Conservation (phyloP, 2,888 invertebrate species). For the Endomychus coccineus region DNA sequence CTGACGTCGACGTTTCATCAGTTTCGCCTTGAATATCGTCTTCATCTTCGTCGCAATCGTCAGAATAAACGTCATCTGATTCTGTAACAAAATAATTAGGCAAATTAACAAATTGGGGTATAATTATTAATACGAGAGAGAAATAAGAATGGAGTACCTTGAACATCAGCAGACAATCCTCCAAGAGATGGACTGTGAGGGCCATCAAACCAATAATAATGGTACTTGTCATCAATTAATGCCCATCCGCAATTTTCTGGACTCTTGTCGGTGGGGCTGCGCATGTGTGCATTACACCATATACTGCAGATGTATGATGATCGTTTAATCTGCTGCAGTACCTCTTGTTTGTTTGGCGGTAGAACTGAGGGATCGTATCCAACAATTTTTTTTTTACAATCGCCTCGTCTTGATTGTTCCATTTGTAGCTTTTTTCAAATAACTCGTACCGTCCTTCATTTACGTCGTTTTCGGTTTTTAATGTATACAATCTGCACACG, state of each 20-base stretch:
- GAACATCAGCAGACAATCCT: conserved; percentile 6
- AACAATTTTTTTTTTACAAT: conserved; percentile 19
- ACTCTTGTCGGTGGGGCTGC: conserved; percentile 8
- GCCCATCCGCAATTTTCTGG: conserved; percentile 14
- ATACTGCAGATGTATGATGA: conserved; percentile 10
- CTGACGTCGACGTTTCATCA: too few relatives aligned
- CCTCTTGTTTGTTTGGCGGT: conserved; percentile 12
- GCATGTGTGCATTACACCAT: conserved; percentile 16
- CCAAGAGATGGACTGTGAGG: conserved; percentile 14
- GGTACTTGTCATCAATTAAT: conserved; percentile 14
- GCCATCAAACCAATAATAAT: conserved; percentile 17
- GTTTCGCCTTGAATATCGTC: too few relatives aligned
- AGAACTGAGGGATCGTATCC: conserved; percentile 16
- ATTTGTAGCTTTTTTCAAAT: conserved; percentile 25
- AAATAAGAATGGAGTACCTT: conserved; percentile 8
- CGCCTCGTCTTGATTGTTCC: conserved; percentile 20
- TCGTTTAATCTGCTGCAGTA: conserved; percentile 13
- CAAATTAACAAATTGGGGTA: too few relatives aligned
- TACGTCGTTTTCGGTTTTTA: conserved; percentile 17
- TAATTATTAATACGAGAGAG: too few relatives aligned
- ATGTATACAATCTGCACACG: too few relatives aligned
- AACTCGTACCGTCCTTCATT: conserved; percentile 25
- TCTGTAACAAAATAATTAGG: too few relatives aligned
- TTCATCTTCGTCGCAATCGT: too few relatives aligned
- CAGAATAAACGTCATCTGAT: too few relatives aligned